Base-by-base conservation (phyloP, 2,797 vertebrate genomes). In the Octomys mimax region DNA sequence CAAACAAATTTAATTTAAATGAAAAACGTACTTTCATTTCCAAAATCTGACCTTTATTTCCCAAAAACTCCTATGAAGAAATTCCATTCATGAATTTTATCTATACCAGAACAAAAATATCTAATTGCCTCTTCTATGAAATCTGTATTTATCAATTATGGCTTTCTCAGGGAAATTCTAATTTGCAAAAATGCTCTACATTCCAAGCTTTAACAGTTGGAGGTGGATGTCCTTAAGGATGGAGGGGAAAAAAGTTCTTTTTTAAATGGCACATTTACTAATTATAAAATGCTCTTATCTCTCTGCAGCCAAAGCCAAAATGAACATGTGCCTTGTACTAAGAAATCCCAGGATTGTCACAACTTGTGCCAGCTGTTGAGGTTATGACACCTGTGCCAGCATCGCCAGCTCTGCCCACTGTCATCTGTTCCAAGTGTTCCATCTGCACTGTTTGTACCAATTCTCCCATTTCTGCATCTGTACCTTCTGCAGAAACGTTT, bases 331-430 rank as follows among this genome's bases (percentile, higher is more conserved):
- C 99, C 99, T 99, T 99, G 99, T 99, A 99, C 99, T 99, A 99
- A 99, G 99, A 99, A 99, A 99, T 99, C 99, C 99, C 99, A 99
- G 99, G 99, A 99, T 99, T 99, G 99, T 99, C 99, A 99, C 99
- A 99, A 99, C 99, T 99, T 99, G 99, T 99, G 99, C 99, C 99
- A 99, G 99, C 99, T 99, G 99, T 99, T 99, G 99, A 99, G 99
- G 99, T 99, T 99, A 99, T 99, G 99, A 99, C 99, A 99, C 99
- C 99, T 99, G 99, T 99, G 99, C 99, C 99, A 99, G 99, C 99
- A 99, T 99, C 99, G 98, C 99, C 99, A 97, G 99, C 99, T 99
- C 99, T 99, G 99, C 99, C 99, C 99, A 99, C 99, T 99, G 99
- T 99, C 99, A 99, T 99, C 99, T 99, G 99, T 99, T 99, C 99